These are phyloP conservation scores for Odontothrips loti DNA, from an alignment of 2,888 invertebrate genomes.

Conservation along the genomic window DNA sequence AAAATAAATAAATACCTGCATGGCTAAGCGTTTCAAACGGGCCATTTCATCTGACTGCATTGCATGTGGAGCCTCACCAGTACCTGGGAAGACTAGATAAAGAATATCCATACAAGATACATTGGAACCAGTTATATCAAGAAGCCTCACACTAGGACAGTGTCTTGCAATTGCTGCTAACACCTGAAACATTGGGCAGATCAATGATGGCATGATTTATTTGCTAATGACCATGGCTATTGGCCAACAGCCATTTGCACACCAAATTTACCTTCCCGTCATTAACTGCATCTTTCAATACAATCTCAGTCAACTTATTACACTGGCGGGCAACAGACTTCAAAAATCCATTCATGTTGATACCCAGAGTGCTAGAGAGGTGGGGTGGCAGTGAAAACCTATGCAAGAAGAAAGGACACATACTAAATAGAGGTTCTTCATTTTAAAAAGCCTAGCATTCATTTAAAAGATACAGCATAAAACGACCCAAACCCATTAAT, in stretches of 20 bases:
- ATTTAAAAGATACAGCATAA: too few relatives aligned
- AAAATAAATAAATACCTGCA: not conserved
- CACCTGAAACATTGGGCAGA: not conserved
- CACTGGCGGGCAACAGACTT: not conserved
- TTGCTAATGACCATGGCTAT: not conserved
- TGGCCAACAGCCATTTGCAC: not conserved
- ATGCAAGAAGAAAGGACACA: not conserved
- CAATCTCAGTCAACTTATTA: not conserved
- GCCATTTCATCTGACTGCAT: not conserved
- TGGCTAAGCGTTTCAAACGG: not conserved
- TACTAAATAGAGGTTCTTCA: not conserved
- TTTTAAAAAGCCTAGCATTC: too few relatives aligned
- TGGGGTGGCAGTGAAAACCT: not conserved
- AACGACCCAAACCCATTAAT: too few relatives aligned
- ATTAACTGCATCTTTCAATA: not conserved
- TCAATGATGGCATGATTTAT: not conserved
- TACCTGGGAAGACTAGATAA: not conserved
- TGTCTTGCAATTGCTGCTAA: conserved; percentile 9
- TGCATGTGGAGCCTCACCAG: not conserved
- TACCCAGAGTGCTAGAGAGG: not conserved
- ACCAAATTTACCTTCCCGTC: not conserved
- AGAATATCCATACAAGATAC: conserved; percentile 3
- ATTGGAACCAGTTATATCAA: not conserved
- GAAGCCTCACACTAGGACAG: not conserved
- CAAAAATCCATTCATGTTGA: not conserved